These are phyloP conservation scores for Melanaphis sacchari DNA, from an alignment of 1,140 invertebrate genomes.

Conservation along the genomic window DNA sequence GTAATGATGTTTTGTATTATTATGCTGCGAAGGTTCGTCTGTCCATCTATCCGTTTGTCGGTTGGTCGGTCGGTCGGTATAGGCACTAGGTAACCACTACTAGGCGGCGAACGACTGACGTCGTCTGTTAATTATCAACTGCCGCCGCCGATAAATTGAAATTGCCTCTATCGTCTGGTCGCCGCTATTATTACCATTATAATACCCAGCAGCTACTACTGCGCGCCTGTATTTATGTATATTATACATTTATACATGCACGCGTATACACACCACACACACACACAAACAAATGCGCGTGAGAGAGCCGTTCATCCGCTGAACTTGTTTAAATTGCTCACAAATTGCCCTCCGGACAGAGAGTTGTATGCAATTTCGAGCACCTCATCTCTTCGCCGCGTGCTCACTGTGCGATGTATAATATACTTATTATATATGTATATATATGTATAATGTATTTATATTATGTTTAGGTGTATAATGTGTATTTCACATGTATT, in stretches of 20 bases:
- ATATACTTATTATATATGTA: not conserved
- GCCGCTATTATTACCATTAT: slow-evolving; percentile 32
- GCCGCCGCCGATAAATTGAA: slow-evolving; percentile 43
- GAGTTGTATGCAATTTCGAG: slow-evolving; percentile 17
- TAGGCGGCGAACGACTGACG: not conserved
- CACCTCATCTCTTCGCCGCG: not conserved
- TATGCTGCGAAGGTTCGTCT: not conserved
- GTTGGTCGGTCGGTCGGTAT: not conserved
- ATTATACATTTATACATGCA: not conserved
- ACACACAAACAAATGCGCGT: not conserved
- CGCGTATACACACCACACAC: not conserved
- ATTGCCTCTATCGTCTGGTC: slow-evolving; percentile 21
- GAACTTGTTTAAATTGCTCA: slow-evolving; percentile 52
- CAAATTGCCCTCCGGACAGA: slow-evolving; percentile 40
- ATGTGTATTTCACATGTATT: slow-evolving; percentile 4
- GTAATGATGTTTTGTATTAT: not conserved
- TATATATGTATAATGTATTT: not conserved
- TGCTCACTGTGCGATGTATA: not conserved
- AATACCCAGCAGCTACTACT: slow-evolving; percentile 28
- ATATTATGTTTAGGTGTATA: not conserved
- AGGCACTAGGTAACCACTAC: not conserved
- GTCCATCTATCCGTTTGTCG: not conserved
- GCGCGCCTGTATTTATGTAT: not conserved
- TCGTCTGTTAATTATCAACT: slow-evolving; percentile 46
- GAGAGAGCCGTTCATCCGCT: slow-evolving; percentile 39